Conservation (phyloP, 2,113 vertebrate species). For the Vicugna pacos region DNA sequence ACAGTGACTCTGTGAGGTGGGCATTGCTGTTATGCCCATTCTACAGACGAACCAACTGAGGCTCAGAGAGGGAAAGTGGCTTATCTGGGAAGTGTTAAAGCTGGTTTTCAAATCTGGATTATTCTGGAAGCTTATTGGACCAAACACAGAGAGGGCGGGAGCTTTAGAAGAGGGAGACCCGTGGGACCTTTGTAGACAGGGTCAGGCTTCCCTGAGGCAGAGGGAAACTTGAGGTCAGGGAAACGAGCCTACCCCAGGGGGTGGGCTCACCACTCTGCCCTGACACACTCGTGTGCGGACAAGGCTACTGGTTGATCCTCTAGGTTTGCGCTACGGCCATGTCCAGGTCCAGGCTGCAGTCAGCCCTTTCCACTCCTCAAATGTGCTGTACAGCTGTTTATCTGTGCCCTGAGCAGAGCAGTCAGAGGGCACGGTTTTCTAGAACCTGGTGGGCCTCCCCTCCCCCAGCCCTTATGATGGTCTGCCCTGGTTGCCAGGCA, state of each 20-base stretch:
- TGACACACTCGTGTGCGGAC: neutral
- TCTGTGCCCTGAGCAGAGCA: neutral
- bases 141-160: neutral
- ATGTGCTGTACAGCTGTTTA: accelerated
- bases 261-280: accelerated
- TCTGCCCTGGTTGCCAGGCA: neutral
- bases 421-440: neutral
- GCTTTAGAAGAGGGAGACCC: neutral
- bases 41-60: neutral
- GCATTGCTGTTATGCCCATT: neutral
- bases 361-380: neutral
- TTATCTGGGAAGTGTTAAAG: neutral
- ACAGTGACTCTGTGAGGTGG: neutral
- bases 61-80: neutral
- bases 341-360: no score
- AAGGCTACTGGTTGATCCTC: neutral
- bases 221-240: neutral
- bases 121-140: neutral
- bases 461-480: no score
- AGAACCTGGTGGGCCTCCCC: neutral
- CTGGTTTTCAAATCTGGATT: neutral
- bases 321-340: accelerated
- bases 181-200: neutral
- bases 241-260: neutral
- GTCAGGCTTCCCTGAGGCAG: neutral